These are phyloP conservation scores for Ormyrus thymus DNA, from an alignment of 2,888 invertebrate genomes.

Conservation along the genomic window DNA sequence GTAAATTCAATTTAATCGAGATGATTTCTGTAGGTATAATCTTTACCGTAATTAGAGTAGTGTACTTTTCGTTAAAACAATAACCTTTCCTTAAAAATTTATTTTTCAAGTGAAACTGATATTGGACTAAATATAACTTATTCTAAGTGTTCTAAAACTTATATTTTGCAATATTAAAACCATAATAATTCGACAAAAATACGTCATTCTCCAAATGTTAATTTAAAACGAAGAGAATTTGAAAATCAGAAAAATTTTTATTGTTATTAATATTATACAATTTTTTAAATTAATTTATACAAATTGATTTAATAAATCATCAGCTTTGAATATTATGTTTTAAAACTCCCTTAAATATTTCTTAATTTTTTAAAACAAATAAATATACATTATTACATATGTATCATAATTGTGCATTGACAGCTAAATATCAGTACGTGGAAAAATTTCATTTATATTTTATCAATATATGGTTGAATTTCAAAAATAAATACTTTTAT, in stretches of 20 bases:
- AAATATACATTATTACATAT: constrained; percentile 29
- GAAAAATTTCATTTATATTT: constrained; percentile 34
- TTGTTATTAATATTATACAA: constrained; percentile 45
- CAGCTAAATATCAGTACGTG: constrained; percentile 50
- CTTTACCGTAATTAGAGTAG: too few species aligned
- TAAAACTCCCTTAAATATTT: constrained; percentile 13
- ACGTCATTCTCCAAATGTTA: too few species aligned
- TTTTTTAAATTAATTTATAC: constrained; percentile 26
- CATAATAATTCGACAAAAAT: too few species aligned
- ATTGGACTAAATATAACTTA: constrained; percentile 14
- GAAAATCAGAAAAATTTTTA: constrained; percentile 44
- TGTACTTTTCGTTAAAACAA: too few species aligned
- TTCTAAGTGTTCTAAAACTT: constrained; percentile 31
- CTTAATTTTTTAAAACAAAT: constrained; percentile 26
- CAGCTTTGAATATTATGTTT: constrained; percentile 11
- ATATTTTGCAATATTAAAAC: constrained; percentile 1
- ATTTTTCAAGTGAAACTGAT: too few species aligned
- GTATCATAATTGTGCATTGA: constrained; percentile 27
- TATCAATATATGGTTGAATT: too few species aligned
- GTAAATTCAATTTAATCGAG: too few species aligned
- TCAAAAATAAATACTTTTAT: too few species aligned
- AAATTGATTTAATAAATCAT: background rate
- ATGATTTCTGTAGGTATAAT: too few species aligned
- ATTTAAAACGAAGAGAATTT: background rate
- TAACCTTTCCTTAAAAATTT: too few species aligned